A percentile compares a stretch with the other conserved stretches of the same genome.
Conservation (phyloP, 1,140 invertebrate species). For the Choristoneura fumiferana region DNA sequence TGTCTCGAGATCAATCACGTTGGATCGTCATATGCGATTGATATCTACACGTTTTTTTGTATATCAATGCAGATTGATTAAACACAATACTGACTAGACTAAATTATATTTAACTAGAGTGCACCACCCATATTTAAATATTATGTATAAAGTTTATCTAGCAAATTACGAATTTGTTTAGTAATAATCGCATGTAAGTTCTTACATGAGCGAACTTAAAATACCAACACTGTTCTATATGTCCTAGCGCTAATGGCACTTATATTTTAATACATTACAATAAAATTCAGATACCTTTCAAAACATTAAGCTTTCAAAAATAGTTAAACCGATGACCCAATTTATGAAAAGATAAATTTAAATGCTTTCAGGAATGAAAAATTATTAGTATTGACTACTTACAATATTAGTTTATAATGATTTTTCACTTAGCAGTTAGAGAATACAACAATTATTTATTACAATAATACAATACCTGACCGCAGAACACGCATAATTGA, state of each 20-base stretch:
- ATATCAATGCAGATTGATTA: background rate
- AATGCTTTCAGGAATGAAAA: conserved; percentile 55
- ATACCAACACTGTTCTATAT: conserved; percentile 25
- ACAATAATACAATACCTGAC: conserved; percentile 1
- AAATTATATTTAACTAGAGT: conserved; percentile 38
- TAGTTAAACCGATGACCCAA: background rate
- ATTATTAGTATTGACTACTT: conserved; percentile 34
- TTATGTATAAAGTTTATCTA: conserved; percentile 26
- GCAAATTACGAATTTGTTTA: conserved; percentile 1
- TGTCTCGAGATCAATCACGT: too few relatives aligned
- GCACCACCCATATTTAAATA: conserved; percentile 30
- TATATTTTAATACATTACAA: conserved; percentile 24
- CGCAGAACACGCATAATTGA: conserved; percentile 20
- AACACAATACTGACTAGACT: conserved; percentile 42
- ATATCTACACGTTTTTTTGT: too few relatives aligned
- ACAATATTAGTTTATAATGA: background rate
- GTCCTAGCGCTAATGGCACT: conserved; percentile 49
- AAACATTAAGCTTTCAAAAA: background rate
- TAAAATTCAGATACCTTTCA: background rate
- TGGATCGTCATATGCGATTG: too few relatives aligned
- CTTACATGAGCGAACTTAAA: conserved; percentile 9
- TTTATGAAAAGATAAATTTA: conserved; percentile 26
- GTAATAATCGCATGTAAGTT: background rate
- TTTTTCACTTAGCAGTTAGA: background rate
- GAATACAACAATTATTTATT: background rate